phyloP scores from a whole-genome alignment of 2,888 invertebrate genomes.

The Strigamia transsilvanica region DNA sequence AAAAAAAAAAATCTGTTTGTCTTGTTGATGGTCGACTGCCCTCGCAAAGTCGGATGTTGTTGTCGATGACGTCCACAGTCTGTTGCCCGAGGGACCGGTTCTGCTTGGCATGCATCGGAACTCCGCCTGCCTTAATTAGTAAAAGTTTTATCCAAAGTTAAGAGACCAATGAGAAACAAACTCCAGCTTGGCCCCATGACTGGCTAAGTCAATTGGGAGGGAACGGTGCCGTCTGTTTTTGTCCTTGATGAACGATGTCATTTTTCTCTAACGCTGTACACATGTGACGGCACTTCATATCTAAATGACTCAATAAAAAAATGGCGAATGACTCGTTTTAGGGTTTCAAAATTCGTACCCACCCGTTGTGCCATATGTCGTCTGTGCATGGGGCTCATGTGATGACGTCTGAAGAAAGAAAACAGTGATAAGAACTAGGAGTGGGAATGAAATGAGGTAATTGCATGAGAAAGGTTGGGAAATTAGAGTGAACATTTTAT shows the following conservation, averaged over 20 bases:
- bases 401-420: neutral
- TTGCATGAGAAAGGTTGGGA: slow-evolving; percentile 37
- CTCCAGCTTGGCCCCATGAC: neutral
- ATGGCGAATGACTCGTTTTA: slow-evolving; percentile 31
- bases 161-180: slow-evolving; percentile 26
- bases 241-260: slow-evolving; percentile 37
- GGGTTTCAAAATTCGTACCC: slow-evolving; percentile 34
- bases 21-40: slow-evolving; percentile 23
- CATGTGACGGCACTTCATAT: slow-evolving; percentile 4
- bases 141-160: neutral
- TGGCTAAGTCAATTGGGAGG: slow-evolving; percentile 25
- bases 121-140: slow-evolving; percentile 39
- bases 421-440: neutral
- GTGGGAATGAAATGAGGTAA: slow-evolving; percentile 3
- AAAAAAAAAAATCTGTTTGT: neutral
- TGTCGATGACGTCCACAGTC: slow-evolving; percentile 33
- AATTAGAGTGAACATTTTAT: slow-evolving; percentile 38
- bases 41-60: neutral
- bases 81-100: neutral
- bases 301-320: slow-evolving; percentile 29
- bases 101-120: slow-evolving; percentile 35
- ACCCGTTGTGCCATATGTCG: slow-evolving; percentile 23
- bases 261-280: neutral
- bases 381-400: neutral
- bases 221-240: slow-evolving; percentile 2